Evolutionary conservation across 2,888 invertebrate species (phyloP).

Genomic region (Pristionchus entomophagus): DNA sequence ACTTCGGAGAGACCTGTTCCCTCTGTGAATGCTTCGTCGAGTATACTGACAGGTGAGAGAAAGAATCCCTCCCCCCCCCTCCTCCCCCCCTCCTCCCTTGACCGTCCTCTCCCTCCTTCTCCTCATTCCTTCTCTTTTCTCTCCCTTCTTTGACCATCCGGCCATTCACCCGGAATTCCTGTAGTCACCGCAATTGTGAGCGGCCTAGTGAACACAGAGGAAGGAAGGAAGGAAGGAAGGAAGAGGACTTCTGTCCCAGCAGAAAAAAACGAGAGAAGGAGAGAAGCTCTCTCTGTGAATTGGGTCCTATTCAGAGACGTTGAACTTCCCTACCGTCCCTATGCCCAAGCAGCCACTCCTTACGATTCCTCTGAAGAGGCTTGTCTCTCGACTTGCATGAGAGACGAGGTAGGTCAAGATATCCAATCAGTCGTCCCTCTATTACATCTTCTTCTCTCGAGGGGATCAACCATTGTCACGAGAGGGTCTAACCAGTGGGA

Average conservation of each 20-base stretch:
- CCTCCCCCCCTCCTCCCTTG: not conserved
- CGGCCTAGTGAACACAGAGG: not conserved
- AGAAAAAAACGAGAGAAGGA: not conserved
- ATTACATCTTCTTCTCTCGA: too few relatives aligned
- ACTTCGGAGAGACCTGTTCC: slow-evolving; percentile 72
- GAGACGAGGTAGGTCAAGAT: slow-evolving; percentile 56
- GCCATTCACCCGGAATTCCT: slow-evolving; percentile 32
- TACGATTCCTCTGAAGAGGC: slow-evolving; percentile 72
- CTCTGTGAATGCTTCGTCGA: slow-evolving; percentile 74
- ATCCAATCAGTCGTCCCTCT: too few relatives aligned
- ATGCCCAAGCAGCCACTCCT: slow-evolving; percentile 69
- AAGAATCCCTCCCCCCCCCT: not conserved
- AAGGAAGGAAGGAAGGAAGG: not conserved
- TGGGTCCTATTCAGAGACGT: slow-evolving; percentile 63
- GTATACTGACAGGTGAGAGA: slow-evolving; percentile 67
- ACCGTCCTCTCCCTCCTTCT: not conserved
- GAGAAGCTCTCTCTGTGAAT: not conserved
- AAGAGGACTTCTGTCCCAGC: not conserved
- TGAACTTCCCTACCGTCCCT: slow-evolving; percentile 65
- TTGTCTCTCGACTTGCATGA: slow-evolving; percentile 71
- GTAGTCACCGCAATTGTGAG: not conserved
- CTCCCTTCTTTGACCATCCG: not conserved
- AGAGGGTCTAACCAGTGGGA: not conserved
- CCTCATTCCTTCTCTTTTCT: too few relatives aligned
- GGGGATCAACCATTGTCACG: too few relatives aligned